Evolutionary conservation across 2,888 invertebrate species (phyloP).

Genomic region (Diarsia mendica): DNA sequence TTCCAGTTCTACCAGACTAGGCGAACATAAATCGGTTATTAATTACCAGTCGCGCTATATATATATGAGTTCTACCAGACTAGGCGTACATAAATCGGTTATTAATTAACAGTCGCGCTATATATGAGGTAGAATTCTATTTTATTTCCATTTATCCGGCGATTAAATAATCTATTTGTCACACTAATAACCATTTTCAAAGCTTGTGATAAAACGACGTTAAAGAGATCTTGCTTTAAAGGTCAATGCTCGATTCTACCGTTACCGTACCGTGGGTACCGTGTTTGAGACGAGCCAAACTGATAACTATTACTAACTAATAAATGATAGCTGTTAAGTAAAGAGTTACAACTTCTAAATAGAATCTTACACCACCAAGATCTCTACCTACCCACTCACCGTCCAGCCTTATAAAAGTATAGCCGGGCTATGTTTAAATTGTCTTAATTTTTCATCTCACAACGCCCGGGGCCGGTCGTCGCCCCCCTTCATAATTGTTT

Average conservation of each 20-base stretch:
- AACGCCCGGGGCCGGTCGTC: constrained; percentile 71
- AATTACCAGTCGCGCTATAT: no score
- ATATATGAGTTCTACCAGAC: no score
- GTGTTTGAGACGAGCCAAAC: background rate
- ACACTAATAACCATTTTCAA: background rate
- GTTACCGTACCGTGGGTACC: no score
- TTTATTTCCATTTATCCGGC: background rate
- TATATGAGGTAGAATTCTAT: background rate
- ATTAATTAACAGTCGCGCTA: no score
- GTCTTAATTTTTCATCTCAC: constrained; percentile 90
- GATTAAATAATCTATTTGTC: background rate
- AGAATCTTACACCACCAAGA: background rate
- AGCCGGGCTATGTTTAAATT: constrained; percentile 83
- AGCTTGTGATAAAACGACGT: background rate
- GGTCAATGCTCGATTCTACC: background rate
- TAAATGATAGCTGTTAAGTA: background rate
- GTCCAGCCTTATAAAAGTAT: constrained; percentile 67
- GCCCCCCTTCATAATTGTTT: constrained; percentile 86
- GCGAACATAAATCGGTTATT: no score
- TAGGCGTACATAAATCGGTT: no score
- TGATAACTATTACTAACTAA: background rate
- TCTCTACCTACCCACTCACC: constrained; percentile 29
- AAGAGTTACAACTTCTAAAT: background rate
- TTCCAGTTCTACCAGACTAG: no score
- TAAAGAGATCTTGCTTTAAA: background rate